Evolutionary conservation across 2,888 invertebrate species (phyloP), one percentile per base, ranked within the genome.

Genomic region (Tiliacea citrago): DNA sequence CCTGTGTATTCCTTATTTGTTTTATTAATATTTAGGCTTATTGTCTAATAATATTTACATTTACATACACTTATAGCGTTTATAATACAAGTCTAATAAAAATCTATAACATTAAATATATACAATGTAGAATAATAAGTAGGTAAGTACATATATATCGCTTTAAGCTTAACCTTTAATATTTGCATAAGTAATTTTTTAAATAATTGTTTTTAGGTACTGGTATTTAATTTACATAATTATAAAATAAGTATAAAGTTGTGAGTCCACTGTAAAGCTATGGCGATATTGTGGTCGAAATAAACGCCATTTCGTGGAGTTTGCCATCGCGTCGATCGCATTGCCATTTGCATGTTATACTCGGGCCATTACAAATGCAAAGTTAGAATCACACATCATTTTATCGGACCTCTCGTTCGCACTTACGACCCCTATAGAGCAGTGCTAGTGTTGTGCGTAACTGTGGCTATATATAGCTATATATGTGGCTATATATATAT

Each of bases 41-140:
- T n/a, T n/a, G 29, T 51, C 13, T 63, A 39, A 61, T 55, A 71
- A 65, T 82, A 80, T 80, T 82, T 80, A 82, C 24, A 78, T 73
- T 68, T 65, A 81, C 58, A 35, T 53, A 74, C 82, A 82, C n/a
- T 60, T 63, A 58, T 1, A 63, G 47, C 24, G 12, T 73, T 65
- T 35, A 53, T 47, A 66, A 42, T 45, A 65, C 18, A 49, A 55
- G 39, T 35, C 16, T n/a, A 58, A 55, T 53, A 13, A 55, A 58
- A 81, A 75, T 49, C 9, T 3, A 35, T 53, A 8, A 62, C 9
- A 13, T n/a, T n/a, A 68, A 73, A 68, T 75, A 66, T 60, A 61
- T 57, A 72, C 0, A 61, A 53, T 7, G 8, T 80, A 47, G 4
- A 57, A 57, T 68, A 77, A 65, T 65, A 60, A 61, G 10, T 51